Percentiles rank a stretch among this genome's conserved stretches.
These are phyloP conservation scores for Drosophila trapezifrons DNA, from an alignment of 1,140 invertebrate genomes.

Conservation along the genomic window DNA sequence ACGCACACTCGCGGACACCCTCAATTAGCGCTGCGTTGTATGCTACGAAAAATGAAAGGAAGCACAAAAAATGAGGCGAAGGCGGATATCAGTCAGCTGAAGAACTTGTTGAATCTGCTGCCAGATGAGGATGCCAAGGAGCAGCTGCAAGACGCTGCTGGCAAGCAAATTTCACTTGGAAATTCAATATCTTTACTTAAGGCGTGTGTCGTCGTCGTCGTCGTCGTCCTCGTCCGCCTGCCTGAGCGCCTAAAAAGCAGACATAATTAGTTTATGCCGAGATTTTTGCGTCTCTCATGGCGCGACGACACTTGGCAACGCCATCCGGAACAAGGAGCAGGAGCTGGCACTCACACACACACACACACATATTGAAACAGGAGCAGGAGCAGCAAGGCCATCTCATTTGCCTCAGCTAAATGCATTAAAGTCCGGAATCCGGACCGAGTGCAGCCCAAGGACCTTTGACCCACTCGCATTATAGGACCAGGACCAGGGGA, in stretches of 20 bases:
- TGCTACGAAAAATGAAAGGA: constrained; percentile 12
- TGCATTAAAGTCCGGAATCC: constrained; percentile 32
- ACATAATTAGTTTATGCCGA: constrained; percentile 75
- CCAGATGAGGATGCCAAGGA: background rate
- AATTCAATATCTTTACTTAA: constrained; percentile 64
- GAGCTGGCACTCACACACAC: background rate
- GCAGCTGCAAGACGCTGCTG: constrained; percentile 9
- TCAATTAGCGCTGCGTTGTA: constrained; percentile 34
- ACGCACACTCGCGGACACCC: background rate
- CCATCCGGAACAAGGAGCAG: background rate
- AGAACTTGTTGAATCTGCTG: constrained; percentile 68
- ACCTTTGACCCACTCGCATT: constrained; percentile 30
- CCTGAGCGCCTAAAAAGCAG: constrained; percentile 73
- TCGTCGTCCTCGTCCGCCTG: constrained; percentile 47
- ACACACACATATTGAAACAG: background rate
- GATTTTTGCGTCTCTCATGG: constrained; percentile 63
- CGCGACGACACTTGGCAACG: constrained; percentile 50
- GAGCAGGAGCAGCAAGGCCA: constrained; percentile 27
- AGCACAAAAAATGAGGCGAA: background rate
- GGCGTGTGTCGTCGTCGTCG: constrained; percentile 30
- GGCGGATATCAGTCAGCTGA: constrained; percentile 20
- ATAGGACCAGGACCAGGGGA: background rate
- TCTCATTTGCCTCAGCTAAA: constrained; percentile 26
- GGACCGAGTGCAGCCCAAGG: constrained; percentile 10
- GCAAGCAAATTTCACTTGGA: constrained; percentile 53